Conservation (phyloP, 2,888 invertebrate genomes). For the Clivina fossor region DNA sequence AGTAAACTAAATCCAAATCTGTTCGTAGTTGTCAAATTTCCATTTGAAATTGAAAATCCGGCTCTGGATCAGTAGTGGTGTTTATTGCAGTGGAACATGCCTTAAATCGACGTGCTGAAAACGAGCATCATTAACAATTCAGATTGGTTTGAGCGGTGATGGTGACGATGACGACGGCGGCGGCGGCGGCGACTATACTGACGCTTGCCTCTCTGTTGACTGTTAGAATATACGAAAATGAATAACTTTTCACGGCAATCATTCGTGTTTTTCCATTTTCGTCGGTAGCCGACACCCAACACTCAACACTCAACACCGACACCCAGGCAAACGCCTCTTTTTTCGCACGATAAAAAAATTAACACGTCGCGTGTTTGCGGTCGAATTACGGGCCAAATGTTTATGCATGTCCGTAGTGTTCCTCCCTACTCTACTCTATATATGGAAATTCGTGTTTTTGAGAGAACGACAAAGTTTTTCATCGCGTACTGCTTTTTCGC, state of each 20-base stretch:
- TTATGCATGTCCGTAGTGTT: conserved; percentile 23
- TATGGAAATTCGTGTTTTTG: conserved; percentile 31
- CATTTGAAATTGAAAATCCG: conserved; percentile 7
- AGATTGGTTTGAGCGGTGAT: conserved; percentile 52
- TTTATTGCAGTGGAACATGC: conserved; percentile 29
- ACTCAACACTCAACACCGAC: too few species aligned
- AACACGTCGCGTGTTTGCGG: conserved; percentile 46
- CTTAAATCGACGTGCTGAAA: conserved; percentile 29
- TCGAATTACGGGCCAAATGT: conserved; percentile 26
- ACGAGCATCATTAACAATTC: conserved; percentile 51
- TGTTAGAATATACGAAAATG: conserved; percentile 47
- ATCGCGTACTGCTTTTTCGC: conserved; percentile 6
- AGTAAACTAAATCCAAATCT: too few species aligned
- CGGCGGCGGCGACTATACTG: conserved; percentile 34
- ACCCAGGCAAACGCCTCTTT: too few species aligned
- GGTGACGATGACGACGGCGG: conserved; percentile 44
- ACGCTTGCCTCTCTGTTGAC: conserved; percentile 46
- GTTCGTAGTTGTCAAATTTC: too few species aligned
- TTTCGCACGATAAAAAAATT: conserved; percentile 51
- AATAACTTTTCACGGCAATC: conserved; percentile 22
- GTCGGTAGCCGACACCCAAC: too few species aligned
- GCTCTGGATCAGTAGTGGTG: conserved; percentile 8
- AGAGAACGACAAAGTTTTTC: conserved; percentile 31
- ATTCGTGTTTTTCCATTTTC: conserved; percentile 18
- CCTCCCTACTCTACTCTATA: neutral